Conservation (phyloP, 2,797 vertebrate species). For the Pangasius krempfi region DNA sequence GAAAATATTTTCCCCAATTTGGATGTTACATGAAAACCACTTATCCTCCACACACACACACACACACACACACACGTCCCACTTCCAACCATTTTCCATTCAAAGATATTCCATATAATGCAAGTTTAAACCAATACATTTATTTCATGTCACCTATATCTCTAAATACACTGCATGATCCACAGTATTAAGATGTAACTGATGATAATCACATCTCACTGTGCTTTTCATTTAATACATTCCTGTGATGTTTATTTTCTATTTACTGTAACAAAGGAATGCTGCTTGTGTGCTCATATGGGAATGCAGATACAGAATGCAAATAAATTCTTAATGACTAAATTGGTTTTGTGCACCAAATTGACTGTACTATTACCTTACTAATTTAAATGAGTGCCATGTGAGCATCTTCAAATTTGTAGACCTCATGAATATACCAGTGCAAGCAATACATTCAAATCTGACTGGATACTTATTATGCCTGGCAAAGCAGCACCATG, state of each 20-base stretch:
- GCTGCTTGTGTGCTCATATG: slow-evolving; percentile 26
- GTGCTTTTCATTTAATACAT: background rate
- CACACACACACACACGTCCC: background rate
- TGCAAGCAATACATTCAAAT: slow-evolving; percentile 48
- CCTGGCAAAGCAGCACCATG: slow-evolving; percentile 52
- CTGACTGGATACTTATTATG: slow-evolving; percentile 40
- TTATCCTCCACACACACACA: background rate
- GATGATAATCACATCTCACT: background rate
- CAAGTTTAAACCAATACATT: background rate
- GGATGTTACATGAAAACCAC: background rate
- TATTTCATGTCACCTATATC: background rate
- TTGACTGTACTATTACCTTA: slow-evolving; percentile 25
- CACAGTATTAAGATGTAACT: no score
- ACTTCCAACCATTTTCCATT: background rate
- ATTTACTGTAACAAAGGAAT: slow-evolving; percentile 37
- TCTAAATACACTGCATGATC: background rate
- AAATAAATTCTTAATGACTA: slow-evolving; percentile 42
- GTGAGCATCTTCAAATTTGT: slow-evolving; percentile 41
- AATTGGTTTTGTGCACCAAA: slow-evolving; percentile 25
- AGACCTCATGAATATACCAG: slow-evolving; percentile 53
- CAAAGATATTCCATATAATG: background rate
- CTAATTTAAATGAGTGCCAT: slow-evolving; percentile 44
- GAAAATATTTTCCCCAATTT: background rate
- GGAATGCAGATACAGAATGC: slow-evolving; percentile 26
- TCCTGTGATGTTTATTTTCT: slow-evolving; percentile 11